phyloP scores from a whole-genome alignment of 2,888 invertebrate genomes.

The Chymomyza amoena region DNA sequence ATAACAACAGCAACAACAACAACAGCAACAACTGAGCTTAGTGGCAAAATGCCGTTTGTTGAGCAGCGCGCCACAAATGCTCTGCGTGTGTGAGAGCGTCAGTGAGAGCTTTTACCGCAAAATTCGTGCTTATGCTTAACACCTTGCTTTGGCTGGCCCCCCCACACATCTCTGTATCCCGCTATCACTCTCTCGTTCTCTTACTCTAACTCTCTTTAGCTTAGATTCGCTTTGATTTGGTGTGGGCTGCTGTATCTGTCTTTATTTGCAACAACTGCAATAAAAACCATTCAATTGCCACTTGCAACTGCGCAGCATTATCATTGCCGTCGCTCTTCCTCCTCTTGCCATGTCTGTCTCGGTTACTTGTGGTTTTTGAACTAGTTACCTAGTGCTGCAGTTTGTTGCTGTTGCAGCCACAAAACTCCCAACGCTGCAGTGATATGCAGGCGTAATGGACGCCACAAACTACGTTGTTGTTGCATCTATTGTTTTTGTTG shows the following conservation, averaged over 20 bases:
- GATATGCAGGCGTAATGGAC: conserved; percentile 52
- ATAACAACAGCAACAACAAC: conserved; percentile 54
- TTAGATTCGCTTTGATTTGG: conserved; percentile 4
- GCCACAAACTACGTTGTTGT: conserved; percentile 32
- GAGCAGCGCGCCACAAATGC: background rate
- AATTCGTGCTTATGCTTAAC: conserved; percentile 66
- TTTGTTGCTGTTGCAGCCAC: conserved; percentile 32
- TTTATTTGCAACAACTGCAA: conserved; percentile 20
- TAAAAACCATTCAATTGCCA: conserved; percentile 27
- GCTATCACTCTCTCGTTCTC: background rate
- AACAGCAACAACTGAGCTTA: conserved; percentile 4
- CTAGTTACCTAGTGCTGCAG: conserved; percentile 77
- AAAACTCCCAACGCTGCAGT: conserved; percentile 27
- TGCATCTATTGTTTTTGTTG: conserved; percentile 2
- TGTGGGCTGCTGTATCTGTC: background rate
- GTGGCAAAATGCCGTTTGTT: background rate
- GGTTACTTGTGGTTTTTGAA: conserved; percentile 77
- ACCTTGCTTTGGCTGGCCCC: conserved; percentile 53
- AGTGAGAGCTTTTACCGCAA: conserved; percentile 67
- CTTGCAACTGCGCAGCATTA: conserved; percentile 53
- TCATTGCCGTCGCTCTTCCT: conserved; percentile 22
- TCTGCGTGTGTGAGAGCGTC: background rate
- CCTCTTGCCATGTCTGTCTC: conserved; percentile 32
- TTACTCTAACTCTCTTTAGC: background rate
- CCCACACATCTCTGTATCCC: conserved; percentile 23